These are phyloP conservation scores for Nyctibius bracteatus DNA, from an alignment of 2,113 vertebrate genomes.

Conservation along the genomic window DNA sequence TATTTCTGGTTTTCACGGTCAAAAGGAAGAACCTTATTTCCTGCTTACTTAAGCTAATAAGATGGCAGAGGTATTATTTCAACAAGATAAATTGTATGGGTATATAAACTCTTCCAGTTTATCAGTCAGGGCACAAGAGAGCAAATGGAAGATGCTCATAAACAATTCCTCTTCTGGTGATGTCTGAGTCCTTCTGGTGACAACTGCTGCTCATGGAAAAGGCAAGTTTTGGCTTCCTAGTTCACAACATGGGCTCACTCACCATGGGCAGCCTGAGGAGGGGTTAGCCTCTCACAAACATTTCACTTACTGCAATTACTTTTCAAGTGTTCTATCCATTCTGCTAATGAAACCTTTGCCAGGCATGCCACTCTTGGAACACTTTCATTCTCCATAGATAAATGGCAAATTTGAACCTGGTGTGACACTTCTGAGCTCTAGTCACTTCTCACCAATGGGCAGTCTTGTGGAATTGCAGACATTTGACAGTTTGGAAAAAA, in stretches of 20 bases:
- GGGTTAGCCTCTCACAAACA: rapidly evolving
- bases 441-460: neutral
- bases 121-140: neutral
- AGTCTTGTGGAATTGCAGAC: neutral
- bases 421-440: neutral
- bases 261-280: neutral
- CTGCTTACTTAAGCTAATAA: neutral
- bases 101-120: neutral
- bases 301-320: neutral
- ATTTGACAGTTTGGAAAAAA: neutral
- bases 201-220: neutral
- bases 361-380: neutral
- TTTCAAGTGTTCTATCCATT: neutral
- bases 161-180: neutral
- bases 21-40: neutral
- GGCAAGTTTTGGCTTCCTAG: neutral
- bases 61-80: neutral
- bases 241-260: neutral
- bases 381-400: neutral
- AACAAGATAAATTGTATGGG: neutral
- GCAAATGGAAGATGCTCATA: neutral
- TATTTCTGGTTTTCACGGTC: neutral
- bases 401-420: neutral
- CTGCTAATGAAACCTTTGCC: neutral
- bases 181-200: neutral